Evolutionary conservation across 2,113 vertebrate genomes (phyloP).

Genomic region (Gasterosteus aculeatus): DNA sequence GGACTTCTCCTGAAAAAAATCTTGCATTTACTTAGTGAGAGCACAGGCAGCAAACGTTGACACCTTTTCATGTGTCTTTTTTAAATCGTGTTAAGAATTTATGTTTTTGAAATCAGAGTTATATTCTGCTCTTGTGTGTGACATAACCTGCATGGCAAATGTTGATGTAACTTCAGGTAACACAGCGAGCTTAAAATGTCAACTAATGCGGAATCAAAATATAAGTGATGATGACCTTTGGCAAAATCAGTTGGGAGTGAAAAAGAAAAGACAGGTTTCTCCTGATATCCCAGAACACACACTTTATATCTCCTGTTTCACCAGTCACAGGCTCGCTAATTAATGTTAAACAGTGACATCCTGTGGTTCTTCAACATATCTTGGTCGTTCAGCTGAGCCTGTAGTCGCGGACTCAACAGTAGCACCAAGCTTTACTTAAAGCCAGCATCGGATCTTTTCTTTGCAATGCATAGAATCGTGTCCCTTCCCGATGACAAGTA

Average conservation of each 20-base stretch:
- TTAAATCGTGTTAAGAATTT: background rate
- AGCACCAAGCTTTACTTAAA: background rate
- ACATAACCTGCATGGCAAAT: background rate
- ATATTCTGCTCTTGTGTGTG: background rate
- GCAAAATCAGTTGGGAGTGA: background rate
- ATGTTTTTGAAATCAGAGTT: constrained; percentile 8
- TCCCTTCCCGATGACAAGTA: background rate
- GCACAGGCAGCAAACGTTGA: background rate
- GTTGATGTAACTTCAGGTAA: background rate
- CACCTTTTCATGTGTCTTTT: background rate
- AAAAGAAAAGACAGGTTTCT: background rate
- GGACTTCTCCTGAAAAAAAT: background rate
- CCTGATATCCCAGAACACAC: background rate
- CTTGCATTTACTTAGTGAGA: background rate
- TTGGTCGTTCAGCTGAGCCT: background rate
- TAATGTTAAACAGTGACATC: constrained; percentile 67
- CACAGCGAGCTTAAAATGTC: background rate
- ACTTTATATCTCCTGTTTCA: background rate
- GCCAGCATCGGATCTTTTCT: background rate
- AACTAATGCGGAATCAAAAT: background rate
- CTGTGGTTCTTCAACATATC: constrained; percentile 47
- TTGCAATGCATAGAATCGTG: background rate
- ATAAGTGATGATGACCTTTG: background rate
- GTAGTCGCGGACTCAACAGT: background rate
- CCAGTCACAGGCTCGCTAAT: background rate